These are phyloP conservation scores for Macrochelys suwanniensis DNA, from an alignment of 2,797 vertebrate genomes.

Conservation along the genomic window DNA sequence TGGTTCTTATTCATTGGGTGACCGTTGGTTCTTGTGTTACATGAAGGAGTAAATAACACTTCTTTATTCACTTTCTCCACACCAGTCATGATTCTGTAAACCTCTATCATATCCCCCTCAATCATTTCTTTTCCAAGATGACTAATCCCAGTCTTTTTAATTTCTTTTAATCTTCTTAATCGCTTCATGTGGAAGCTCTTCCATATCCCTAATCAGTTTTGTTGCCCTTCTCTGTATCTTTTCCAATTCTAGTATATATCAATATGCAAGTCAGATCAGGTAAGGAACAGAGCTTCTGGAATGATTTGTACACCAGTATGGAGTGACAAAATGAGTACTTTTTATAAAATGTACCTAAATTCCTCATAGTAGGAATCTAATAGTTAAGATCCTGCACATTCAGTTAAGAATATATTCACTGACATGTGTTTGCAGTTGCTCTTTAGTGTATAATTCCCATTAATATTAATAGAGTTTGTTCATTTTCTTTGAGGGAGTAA, in stretches of 20 bases:
- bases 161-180: too few species aligned
- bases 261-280: background rate
- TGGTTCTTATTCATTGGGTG: too few species aligned
- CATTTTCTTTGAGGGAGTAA: background rate
- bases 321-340: background rate
- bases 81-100: too few species aligned
- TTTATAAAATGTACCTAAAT: background rate
- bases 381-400: background rate
- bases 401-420: background rate
- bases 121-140: too few species aligned
- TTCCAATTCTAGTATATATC: background rate
- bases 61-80: too few species aligned
- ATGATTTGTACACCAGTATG: background rate
- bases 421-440: background rate
- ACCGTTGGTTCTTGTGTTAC: too few species aligned
- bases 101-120: too few species aligned
- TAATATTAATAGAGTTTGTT: background rate
- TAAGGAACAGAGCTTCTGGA: background rate
- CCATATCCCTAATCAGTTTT: too few species aligned
- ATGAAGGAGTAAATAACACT: too few species aligned
- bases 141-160: too few species aligned
- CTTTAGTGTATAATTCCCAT: background rate
- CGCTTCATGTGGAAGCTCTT: too few species aligned
- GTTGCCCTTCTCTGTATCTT: too few species aligned
- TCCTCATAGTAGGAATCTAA: background rate